A percentile compares a stretch with the other conserved stretches of the same genome.
phyloP scores from a whole-genome alignment of 1,140 invertebrate genomes.

The Meloidogyne exigua region DNA sequence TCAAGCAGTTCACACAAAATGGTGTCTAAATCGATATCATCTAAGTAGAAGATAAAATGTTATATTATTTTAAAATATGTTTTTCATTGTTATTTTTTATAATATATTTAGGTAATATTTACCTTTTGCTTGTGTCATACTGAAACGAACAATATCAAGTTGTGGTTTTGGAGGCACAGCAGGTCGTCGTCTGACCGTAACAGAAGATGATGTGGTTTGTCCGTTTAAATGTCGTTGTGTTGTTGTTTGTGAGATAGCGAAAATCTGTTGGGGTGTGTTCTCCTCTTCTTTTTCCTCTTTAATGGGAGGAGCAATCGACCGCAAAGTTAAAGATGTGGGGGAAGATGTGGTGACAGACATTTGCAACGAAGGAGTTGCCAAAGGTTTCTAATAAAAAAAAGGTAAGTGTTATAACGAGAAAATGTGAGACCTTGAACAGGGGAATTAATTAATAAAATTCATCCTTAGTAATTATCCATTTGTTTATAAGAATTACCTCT shows the following conservation, averaged over 20 bases:
- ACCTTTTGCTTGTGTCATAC: slow-evolving; percentile 56
- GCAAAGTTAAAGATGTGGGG: not conserved
- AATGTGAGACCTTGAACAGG: not conserved
- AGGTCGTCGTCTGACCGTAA: slow-evolving; percentile 13
- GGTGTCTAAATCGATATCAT: slow-evolving; percentile 49
- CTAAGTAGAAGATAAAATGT: slow-evolving; percentile 30
- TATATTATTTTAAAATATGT: too few relatives aligned
- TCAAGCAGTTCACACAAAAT: slow-evolving; percentile 46
- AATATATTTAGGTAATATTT: too few relatives aligned
- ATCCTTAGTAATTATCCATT: too few relatives aligned
- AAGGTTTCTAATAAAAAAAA: not conserved
- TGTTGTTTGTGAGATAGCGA: not conserved
- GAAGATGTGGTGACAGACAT: not conserved
- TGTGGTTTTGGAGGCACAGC: slow-evolving; percentile 51
- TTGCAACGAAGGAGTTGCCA: not conserved
- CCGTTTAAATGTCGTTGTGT: not conserved
- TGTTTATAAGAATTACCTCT: not conserved
- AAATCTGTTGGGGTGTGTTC: not conserved
- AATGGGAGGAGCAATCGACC: not conserved
- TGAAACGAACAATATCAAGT: slow-evolving; percentile 51
- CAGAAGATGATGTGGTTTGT: not conserved
- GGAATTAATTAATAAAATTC: too few relatives aligned
- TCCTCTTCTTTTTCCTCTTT: not conserved
- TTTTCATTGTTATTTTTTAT: too few relatives aligned
- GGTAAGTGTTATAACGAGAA: not conserved